phyloP scores from a whole-genome alignment of 1,140 invertebrate genomes.

The Leptopilina clavipes region DNA sequence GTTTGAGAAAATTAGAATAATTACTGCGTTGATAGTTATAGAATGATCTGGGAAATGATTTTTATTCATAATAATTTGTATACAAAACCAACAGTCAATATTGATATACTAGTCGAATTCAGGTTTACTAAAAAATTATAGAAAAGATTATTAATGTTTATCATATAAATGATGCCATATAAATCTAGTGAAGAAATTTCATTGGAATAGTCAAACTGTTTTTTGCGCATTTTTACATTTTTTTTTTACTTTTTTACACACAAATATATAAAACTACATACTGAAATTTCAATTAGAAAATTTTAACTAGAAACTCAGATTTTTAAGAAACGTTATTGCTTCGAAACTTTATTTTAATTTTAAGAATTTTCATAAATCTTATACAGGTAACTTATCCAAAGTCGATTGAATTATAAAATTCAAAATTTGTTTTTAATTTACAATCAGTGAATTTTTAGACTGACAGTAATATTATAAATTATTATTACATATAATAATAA shows the following conservation, averaged over 20 bases:
- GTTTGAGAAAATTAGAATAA: neutral
- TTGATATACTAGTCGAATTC: neutral
- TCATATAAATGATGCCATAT: constrained; percentile 2
- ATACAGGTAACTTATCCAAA: neutral
- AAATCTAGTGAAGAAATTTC: neutral
- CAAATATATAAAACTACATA: constrained; percentile 22
- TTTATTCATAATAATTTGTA: neutral
- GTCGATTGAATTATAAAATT: neutral
- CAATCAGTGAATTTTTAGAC: neutral
- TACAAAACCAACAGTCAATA: neutral
- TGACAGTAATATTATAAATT: neutral
- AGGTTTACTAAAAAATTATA: neutral
- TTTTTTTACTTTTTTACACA: constrained; percentile 23
- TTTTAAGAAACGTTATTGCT: neutral
- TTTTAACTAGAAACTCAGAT: constrained; percentile 34
- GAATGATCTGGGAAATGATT: neutral
- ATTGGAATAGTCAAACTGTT: neutral
- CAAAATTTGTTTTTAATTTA: neutral
- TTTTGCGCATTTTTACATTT: neutral
- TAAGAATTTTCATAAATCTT: neutral
- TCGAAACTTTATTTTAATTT: neutral
- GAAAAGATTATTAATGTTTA: neutral
- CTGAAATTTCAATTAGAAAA: constrained; percentile 28
- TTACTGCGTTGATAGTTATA: no score
- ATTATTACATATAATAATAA: neutral